These are phyloP conservation scores for Conistra vaccinii DNA, from an alignment of 2,888 invertebrate genomes.

Conservation along the genomic window DNA sequence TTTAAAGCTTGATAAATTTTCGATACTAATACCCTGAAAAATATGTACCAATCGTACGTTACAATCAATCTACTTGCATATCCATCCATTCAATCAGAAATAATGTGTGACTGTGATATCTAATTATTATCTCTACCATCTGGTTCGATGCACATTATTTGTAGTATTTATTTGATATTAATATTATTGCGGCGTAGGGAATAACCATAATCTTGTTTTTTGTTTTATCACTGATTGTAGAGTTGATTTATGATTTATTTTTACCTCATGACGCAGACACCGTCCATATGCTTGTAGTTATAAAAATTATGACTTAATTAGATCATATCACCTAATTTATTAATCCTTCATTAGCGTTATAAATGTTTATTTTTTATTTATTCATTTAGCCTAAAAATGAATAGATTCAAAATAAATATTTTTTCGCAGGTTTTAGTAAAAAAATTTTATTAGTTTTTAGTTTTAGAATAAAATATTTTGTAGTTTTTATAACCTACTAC, in stretches of 20 bases:
- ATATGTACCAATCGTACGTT: not conserved
- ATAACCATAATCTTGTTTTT: constrained; percentile 16
- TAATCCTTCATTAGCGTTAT: not conserved
- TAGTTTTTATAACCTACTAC: not conserved
- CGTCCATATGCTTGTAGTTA: not conserved
- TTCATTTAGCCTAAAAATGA: no score
- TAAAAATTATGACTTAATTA: not conserved
- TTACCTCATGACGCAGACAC: constrained; percentile 1
- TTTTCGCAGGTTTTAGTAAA: no score
- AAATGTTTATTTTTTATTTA: no score
- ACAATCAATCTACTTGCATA: constrained; percentile 4
- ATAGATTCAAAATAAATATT: no score
- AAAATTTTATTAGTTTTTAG: no score
- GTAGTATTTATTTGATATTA: constrained; percentile 12
- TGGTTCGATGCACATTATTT: constrained; percentile 19
- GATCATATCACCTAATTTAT: not conserved
- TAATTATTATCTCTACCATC: constrained; percentile 18
- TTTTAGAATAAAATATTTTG: not conserved
- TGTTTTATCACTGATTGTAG: constrained; percentile 22
- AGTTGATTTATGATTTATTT: constrained; percentile 17
- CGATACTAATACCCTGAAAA: not conserved
- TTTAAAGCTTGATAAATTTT: not conserved
- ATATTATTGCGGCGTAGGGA: not conserved
- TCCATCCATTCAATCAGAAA: constrained; percentile 35
- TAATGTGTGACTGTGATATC: constrained; percentile 20